phyloP scores from a whole-genome alignment of 2,113 vertebrate species.

The Polypterus bichir region DNA sequence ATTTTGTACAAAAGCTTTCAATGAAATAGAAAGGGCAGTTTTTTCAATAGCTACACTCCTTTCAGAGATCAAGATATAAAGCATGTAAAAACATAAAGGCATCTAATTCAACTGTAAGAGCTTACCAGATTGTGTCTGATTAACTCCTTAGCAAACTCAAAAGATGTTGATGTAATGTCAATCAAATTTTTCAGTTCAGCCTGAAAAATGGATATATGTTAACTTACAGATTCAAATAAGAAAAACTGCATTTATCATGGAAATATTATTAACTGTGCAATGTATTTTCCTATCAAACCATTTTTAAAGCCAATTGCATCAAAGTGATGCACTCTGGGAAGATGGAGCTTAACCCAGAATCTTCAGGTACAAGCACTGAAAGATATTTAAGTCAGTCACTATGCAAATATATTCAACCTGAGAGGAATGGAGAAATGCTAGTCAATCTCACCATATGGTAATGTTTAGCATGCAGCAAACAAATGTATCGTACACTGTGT shows the following conservation, averaged over 20 bases:
- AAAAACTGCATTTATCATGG: constrained; percentile 20
- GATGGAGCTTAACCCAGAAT: neutral
- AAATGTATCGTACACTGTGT: too few relatives aligned
- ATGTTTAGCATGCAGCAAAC: too few relatives aligned
- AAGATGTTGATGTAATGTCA: constrained; percentile 76
- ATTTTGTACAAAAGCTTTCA: too few relatives aligned
- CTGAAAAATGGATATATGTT: constrained; percentile 36
- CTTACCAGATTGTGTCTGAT: constrained; percentile 91
- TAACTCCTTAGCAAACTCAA: constrained; percentile 95
- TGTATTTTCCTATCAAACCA: neutral
- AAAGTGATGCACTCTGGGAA: neutral
- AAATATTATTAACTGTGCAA: constrained; percentile 5
- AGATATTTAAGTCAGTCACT: too few relatives aligned
- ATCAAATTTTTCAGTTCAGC: constrained; percentile 86
- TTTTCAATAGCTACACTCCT: too few relatives aligned
- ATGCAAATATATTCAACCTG: too few relatives aligned
- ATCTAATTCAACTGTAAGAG: neutral
- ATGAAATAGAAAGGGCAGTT: too few relatives aligned
- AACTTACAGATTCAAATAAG: constrained; percentile 5
- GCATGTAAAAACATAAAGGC: too few relatives aligned
- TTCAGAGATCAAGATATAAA: too few relatives aligned
- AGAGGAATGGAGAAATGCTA: too few relatives aligned
- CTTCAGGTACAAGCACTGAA: too few relatives aligned
- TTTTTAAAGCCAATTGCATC: neutral
- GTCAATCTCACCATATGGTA: too few relatives aligned